Conservation (phyloP, 2,888 invertebrate genomes). For the Eupithecia exiguata region DNA sequence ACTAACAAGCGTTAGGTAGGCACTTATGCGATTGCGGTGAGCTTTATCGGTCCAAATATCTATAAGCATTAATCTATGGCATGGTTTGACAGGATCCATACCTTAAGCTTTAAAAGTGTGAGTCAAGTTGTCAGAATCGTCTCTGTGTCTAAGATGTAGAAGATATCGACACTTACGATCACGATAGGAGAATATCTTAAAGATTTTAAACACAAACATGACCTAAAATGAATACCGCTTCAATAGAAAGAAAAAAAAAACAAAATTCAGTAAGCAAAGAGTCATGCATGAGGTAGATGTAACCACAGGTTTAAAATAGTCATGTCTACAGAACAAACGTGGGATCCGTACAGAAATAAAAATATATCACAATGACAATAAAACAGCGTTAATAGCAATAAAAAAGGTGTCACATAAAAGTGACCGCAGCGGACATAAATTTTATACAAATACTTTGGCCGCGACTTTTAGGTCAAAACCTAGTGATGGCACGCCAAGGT, state of each 20-base stretch:
- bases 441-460: conserved; percentile 56
- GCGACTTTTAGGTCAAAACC: conserved; percentile 35
- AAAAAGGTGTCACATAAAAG: conserved; percentile 59
- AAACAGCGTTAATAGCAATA: conserved; percentile 57
- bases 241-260: not conserved
- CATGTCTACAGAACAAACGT: conserved; percentile 18
- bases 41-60: conserved; percentile 22
- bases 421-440: conserved; percentile 66
- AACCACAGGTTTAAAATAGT: not conserved
- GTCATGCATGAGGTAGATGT: not conserved
- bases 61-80: conserved; percentile 20
- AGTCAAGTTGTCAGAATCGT: not conserved
- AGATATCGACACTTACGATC: not conserved
- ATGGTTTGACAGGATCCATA: conserved; percentile 5
- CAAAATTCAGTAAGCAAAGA: not conserved
- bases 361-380: conserved; percentile 53
- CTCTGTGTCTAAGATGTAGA: not conserved
- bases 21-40: conserved; percentile 31
- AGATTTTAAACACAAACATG: not conserved
- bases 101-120: conserved; percentile 9
- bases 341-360: conserved; percentile 44
- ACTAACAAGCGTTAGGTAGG: conserved; percentile 44
- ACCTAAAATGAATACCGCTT: not conserved
- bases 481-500: not conserved
- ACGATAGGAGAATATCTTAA: not conserved